Percentiles rank a stretch among this genome's conserved stretches.
These are phyloP conservation scores for Ispidina lecontei DNA, from an alignment of 2,797 vertebrate genomes.

Conservation along the genomic window DNA sequence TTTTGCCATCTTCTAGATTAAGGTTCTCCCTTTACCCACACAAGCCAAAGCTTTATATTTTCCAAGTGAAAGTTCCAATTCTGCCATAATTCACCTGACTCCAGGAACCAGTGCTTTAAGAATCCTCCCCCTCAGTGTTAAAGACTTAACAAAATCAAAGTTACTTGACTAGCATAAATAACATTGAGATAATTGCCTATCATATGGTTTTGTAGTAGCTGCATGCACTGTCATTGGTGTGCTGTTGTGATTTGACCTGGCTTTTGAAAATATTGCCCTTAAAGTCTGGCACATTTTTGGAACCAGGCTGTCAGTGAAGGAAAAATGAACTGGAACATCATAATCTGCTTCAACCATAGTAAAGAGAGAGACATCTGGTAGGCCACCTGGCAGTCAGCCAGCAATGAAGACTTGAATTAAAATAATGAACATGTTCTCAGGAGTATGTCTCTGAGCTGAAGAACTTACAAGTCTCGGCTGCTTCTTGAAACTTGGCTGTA, in stretches of 20 bases:
- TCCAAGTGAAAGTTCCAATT: not conserved
- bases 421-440: slow-evolving; percentile 81
- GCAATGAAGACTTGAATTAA: slow-evolving; percentile 79
- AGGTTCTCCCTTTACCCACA: not conserved
- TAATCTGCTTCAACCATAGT: slow-evolving; percentile 76
- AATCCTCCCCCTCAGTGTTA: not conserved
- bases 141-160: slow-evolving; percentile 23
- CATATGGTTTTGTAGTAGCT: slow-evolving; percentile 62
- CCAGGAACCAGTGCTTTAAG: not conserved
- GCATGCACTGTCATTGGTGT: slow-evolving; percentile 49
- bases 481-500: slow-evolving; percentile 66
- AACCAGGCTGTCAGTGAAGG: slow-evolving; percentile 76
- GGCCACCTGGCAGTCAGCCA: slow-evolving; percentile 81
- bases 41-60: not conserved
- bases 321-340: slow-evolving; percentile 79
- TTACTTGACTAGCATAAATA: slow-evolving; percentile 26
- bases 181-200: slow-evolving; percentile 58
- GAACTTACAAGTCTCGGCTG: slow-evolving; percentile 70
- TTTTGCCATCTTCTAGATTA: not conserved
- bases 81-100: not conserved
- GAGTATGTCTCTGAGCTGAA: slow-evolving; percentile 72
- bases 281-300: slow-evolving; percentile 74
- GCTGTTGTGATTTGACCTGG: slow-evolving; percentile 66
- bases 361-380: slow-evolving; percentile 83
- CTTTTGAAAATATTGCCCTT: slow-evolving; percentile 73